A percentile compares a stretch with the other conserved stretches of the same genome.
Conservation (phyloP, 2,888 invertebrate genomes). For the Parelbella ahira region DNA sequence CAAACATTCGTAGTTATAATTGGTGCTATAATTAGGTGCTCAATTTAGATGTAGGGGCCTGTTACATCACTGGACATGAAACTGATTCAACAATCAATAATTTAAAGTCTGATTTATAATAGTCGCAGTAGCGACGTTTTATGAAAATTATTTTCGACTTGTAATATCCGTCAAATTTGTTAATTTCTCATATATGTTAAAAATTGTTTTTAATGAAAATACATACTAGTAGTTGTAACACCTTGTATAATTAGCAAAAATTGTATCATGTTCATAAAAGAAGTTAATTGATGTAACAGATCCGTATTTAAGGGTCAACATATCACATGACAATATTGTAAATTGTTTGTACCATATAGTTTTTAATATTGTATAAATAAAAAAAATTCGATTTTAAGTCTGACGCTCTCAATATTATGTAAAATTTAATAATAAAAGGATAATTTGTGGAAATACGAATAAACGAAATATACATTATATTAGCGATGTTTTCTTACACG, state of each 20-base stretch:
- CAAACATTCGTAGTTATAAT: constrained; percentile 33
- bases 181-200: no score
- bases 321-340: constrained; percentile 74
- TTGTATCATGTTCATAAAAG: no score
- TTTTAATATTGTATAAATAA: constrained; percentile 55
- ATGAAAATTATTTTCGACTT: no score
- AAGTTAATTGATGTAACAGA: constrained; percentile 25
- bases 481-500: no score
- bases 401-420: constrained; percentile 54
- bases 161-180: no score
- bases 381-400: constrained; percentile 47
- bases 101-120: no score
- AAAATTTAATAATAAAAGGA: constrained; percentile 45
- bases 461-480: constrained; percentile 54
- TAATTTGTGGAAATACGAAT: constrained; percentile 44
- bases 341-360: constrained; percentile 75
- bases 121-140: no score
- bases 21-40: constrained; percentile 65
- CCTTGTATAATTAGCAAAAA: no score
- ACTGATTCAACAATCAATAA: no score
- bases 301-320: constrained; percentile 44
- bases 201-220: no score
- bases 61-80: constrained; percentile 21
- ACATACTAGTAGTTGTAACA: no score
- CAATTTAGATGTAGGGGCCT: constrained; percentile 34